These are phyloP conservation scores for Neomorphus geoffroyi DNA, from an alignment of 2,797 vertebrate genomes.

Conservation along the genomic window DNA sequence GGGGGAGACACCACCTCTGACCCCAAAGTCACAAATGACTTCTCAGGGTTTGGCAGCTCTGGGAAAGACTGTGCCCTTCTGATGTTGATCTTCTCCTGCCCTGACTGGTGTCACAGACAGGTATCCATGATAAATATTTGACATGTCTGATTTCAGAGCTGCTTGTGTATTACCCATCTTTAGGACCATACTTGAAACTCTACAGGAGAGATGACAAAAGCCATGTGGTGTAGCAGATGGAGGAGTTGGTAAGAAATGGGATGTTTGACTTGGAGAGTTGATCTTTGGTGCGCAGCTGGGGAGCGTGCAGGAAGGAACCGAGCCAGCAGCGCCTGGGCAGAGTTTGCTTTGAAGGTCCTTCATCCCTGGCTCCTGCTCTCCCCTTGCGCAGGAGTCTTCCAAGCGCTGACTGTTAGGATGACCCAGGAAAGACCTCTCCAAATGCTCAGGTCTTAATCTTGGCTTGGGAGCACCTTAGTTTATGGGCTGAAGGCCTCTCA, in stretches of 20 bases:
- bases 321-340: background rate
- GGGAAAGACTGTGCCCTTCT: background rate
- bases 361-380: background rate
- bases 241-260: background rate
- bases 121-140: accelerated
- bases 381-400: background rate
- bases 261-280: background rate
- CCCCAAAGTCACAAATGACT: background rate
- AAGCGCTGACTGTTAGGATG: background rate
- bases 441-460: background rate
- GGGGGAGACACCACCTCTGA: background rate
- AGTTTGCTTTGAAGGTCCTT: background rate
- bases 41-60: background rate
- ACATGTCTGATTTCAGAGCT: background rate
- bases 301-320: background rate
- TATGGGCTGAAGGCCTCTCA: background rate
- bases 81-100: background rate
- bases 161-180: background rate
- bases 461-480: background rate
- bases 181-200: background rate
- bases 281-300: background rate
- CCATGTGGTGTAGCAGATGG: accelerated
- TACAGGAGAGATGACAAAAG: background rate
- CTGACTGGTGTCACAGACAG: background rate
- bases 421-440: background rate